A percentile compares a stretch with the other conserved stretches of the same genome.
These are phyloP conservation scores for Amblyraja radiata DNA, from an alignment of 2,797 vertebrate species.

Conservation along the genomic window DNA sequence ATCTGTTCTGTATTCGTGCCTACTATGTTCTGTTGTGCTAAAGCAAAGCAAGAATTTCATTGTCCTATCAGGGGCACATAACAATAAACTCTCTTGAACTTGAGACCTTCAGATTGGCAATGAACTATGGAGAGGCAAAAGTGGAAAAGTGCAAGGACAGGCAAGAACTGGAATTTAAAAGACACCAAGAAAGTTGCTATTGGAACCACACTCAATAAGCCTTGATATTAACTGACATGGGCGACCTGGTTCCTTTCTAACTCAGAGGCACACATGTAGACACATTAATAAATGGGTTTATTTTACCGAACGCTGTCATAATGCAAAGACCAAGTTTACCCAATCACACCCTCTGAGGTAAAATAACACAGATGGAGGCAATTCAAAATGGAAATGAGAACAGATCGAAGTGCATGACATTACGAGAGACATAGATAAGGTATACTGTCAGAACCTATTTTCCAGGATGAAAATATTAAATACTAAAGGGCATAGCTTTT, in stretches of 20 bases:
- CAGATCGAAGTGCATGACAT: too few relatives aligned
- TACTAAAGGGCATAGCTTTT: too few relatives aligned
- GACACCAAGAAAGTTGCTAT: neutral
- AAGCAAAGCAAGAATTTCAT: too few relatives aligned
- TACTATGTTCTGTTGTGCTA: too few relatives aligned
- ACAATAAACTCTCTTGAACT: too few relatives aligned
- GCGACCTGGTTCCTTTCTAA: neutral
- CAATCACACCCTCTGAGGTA: neutral
- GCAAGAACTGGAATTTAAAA: neutral
- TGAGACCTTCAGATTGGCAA: neutral
- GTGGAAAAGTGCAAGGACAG: neutral
- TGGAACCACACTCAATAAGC: neutral
- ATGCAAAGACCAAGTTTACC: neutral
- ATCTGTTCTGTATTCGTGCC: too few relatives aligned
- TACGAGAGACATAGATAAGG: too few relatives aligned
- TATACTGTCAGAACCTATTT: too few relatives aligned
- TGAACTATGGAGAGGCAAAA: neutral
- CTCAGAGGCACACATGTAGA: neutral
- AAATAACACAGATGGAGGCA: neutral
- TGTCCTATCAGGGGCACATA: too few relatives aligned
- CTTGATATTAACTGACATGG: neutral
- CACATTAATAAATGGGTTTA: neutral
- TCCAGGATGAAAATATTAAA: too few relatives aligned
- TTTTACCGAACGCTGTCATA: neutral
- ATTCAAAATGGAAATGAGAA: neutral